Conservation (phyloP, 2,888 invertebrate genomes). For the Athetis lepigone region DNA sequence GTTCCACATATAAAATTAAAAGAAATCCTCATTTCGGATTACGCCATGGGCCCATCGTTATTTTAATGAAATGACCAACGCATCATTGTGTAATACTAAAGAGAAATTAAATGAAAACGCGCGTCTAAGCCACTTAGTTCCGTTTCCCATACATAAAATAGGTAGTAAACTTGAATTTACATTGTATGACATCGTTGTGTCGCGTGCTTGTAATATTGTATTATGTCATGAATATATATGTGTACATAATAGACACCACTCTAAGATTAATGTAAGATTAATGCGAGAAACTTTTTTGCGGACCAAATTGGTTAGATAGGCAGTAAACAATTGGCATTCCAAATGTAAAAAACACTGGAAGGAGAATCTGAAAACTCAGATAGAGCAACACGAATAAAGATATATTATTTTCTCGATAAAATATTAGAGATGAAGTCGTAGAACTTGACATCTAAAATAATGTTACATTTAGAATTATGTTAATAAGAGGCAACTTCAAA, state of each 20-base stretch:
- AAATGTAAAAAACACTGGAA: no score
- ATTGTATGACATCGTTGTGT: conserved; percentile 39
- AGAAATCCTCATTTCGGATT: conserved; percentile 13
- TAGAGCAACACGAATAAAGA: no score
- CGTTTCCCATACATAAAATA: conserved; percentile 47
- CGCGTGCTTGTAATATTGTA: conserved; percentile 42
- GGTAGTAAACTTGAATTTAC: conserved; percentile 46
- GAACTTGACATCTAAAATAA: no score
- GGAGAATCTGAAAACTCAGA: no score
- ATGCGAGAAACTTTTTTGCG: no score
- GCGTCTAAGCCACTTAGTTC: conserved; percentile 30
- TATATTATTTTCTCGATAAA: no score
- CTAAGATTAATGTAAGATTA: no score
- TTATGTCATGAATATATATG: conserved; percentile 11
- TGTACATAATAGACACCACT: background rate
- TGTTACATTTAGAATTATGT: no score
- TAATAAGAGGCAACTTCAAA: no score
- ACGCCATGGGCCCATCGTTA: conserved; percentile 27
- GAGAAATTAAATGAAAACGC: conserved; percentile 59
- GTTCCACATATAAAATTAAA: conserved; percentile 21
- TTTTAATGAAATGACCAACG: conserved; percentile 46
- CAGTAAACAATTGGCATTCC: no score
- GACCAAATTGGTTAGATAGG: conserved; percentile 9
- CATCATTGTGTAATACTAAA: conserved; percentile 58
- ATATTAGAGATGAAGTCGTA: no score